phyloP scores from a whole-genome alignment of 1,140 invertebrate species.

The honey bee (Apis mellifera) region Amel_HAv3.1 CM009934.2:802001-802500 shows the following conservation, averaged over 20 bases:
- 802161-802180: too few species aligned
- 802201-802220: conserved; percentile 40
- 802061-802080: too few species aligned
- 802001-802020: too few species aligned
- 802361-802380: neutral
- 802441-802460: conserved; percentile 35
- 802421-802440: neutral
- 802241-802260: conserved; percentile 40
- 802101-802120: too few species aligned
- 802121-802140: too few species aligned
- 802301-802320: conserved; percentile 32
- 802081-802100: too few species aligned
- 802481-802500: neutral
- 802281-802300: conserved; percentile 28
- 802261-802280: conserved; percentile 29
- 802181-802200: conserved; percentile 3
- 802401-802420: neutral
- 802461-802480: conserved; percentile 18
- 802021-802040: too few species aligned
- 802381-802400: conserved; percentile 6
- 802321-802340: neutral
- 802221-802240: conserved; percentile 38
- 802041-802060: too few species aligned
- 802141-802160: too few species aligned
- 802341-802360: neutral